A percentile compares a stretch with the other conserved stretches of the same genome.
Evolutionary conservation across 2,113 vertebrate species (phyloP).

Genomic region (human): GRCh38 chr2:236728501-236729000

Average conservation of each 20-base stretch:
- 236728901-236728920: background rate
- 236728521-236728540: background rate
- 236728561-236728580: rapidly evolving
- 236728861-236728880: rapidly evolving
- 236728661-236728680: background rate
- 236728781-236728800: rapidly evolving
- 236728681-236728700: no score
- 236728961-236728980: background rate
- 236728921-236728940: background rate
- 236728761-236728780: rapidly evolving
- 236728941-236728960: no score
- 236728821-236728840: rapidly evolving
- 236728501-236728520: no score
- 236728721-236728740: background rate
- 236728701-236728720: rapidly evolving
- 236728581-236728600: no score
- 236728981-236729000: rapidly evolving
- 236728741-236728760: rapidly evolving
- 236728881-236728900: background rate
- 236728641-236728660: rapidly evolving
- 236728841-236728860: rapidly evolving
- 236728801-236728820: rapidly evolving
- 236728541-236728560: rapidly evolving
- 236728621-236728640: rapidly evolving
- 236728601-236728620: no score